Base-by-base conservation (phyloP, 2,888 invertebrate species). In the Buathra laborator region DNA sequence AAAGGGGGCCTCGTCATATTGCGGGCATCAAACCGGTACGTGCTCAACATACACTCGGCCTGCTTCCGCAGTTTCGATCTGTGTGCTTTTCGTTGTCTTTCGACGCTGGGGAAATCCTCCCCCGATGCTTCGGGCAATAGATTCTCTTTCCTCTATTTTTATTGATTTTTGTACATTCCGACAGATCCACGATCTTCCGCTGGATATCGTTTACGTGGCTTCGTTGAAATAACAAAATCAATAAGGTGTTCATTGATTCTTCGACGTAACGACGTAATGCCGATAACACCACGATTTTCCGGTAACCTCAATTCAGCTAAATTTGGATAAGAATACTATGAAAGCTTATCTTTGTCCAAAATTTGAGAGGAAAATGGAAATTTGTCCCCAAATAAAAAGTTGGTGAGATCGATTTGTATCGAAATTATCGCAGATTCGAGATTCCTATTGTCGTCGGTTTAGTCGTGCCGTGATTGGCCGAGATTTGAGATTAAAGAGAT, bases 21-120 rank as follows among this genome's bases (percentile, higher is more conserved):
- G 87, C 83, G 83, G 86, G 87, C 87, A 88, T 89, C 88, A 89
- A 89, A 87, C 86, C 81, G 48, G 87, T 88, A 89, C 89, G 89
- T 89, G 89, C 87, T 81, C 87, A 83, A 88, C 87, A 88, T 89
- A 87, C 87, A 79, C 83, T 85, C 81, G 76, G 78, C 83, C 80
- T 78, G 81, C 76, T 84, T 74, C 74, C 4, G 29, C 62, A 80
- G 79, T 59, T 67, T 62, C 79, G 80, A 85, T 78, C 78, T 81
- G 37, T 74, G 59, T 70, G 77, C 74, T 10, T 56, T 56, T 9
- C 37, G 56, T 48, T 62, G 74, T 78, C 44, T 74, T 74, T 68
- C 53, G 37, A 56, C 81, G 44, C 70, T 59, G 16, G 16, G 56
- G 72, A 64, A 77, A 78, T 68, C 76, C 64, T 56, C 62, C 67